Conservation (phyloP, 2,797 vertebrate genomes). For the Cercopithecus hamlyni region DNA sequence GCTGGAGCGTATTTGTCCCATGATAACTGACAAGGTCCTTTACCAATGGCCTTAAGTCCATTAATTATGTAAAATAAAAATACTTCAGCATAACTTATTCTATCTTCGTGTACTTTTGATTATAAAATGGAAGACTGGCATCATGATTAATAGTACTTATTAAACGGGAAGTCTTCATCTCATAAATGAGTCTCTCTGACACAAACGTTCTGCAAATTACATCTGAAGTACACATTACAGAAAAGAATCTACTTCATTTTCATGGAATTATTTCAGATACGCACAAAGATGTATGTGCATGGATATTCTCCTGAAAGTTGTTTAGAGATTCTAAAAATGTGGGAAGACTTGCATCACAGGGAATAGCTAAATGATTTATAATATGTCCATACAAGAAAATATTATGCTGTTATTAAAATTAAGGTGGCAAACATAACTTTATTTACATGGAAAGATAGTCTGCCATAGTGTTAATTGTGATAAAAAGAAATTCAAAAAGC, state of each 20-base stretch:
- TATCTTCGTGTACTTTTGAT: slow-evolving; percentile 46
- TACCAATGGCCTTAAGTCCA: slow-evolving; percentile 21
- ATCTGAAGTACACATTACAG: slow-evolving; percentile 58
- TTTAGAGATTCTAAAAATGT: slow-evolving; percentile 16
- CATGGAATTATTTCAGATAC: slow-evolving; percentile 58
- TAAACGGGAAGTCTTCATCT: slow-evolving; percentile 50
- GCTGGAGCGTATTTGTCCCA: background rate
- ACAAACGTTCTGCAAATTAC: slow-evolving; percentile 61
- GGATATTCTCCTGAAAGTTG: slow-evolving; percentile 44
- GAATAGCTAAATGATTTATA: slow-evolving; percentile 30
- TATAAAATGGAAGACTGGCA: slow-evolving; percentile 36
- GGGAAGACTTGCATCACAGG: background rate
- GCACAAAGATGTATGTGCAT: slow-evolving; percentile 42
- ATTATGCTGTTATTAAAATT: slow-evolving; percentile 45
- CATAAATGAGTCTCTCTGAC: slow-evolving; percentile 32
- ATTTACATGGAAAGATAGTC: background rate
- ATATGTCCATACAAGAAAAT: slow-evolving; percentile 7
- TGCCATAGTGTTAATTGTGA: background rate
- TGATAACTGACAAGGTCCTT: slow-evolving; percentile 21
- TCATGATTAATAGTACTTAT: slow-evolving; percentile 63
- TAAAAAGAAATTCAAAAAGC: slow-evolving; percentile 20
- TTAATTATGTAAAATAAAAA: slow-evolving; percentile 72
- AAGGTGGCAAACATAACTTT: slow-evolving; percentile 22
- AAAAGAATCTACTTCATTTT: slow-evolving; percentile 56
- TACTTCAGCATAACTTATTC: slow-evolving; percentile 50